Evolutionary conservation across 2,113 vertebrate genomes (phyloP), one percentile per base, ranked within the genome.

Genomic region (Barbus barbus): DNA sequence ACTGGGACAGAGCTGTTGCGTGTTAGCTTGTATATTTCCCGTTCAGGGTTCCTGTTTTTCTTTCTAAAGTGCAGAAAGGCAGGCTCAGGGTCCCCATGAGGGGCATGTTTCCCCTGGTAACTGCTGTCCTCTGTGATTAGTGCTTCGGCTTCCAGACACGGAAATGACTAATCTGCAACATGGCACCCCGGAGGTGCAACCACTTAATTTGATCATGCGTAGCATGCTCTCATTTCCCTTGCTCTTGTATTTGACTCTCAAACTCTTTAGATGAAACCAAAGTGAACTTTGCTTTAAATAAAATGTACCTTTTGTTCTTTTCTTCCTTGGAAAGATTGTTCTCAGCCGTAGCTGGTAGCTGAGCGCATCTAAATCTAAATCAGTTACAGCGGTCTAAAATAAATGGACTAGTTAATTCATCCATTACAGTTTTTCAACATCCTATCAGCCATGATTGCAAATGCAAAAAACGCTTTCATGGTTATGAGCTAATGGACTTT

Each of bases 1-100:
- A 7, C 31, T 81, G 22, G 22, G 28, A 38, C 7, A 38, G 22
- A 82, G 31, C n/a, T 53, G 6, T 51, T 16, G 36, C 36, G 56
- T 51, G 28, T 56, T 75, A 72, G 28, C 48, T 33, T n/a, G 18
- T 56, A 78, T 18, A 48, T 31, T 86, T 77, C 73, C 48, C 74
- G 9, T 41, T 71, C 9, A 51, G 67, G 20, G 61, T 83, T 83
- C 82, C 85, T 86, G 85, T 86, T 76, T 84, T 84, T 46, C 76
- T 86, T 86, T 33, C 53, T 67, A 76, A 84, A 73, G 38, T 41
- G 9, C 26, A 74, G 31, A 74, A 78, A 75, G 26, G 1, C n/a
- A 31, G 38, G 46, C 56, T 81, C 69, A 78, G 56, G 6, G 11
- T 31, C 46, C 72, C 14, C 51, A 76, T 74, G 41, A 56, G 67